phyloP scores from a whole-genome alignment of 2,113 vertebrate genomes.

The Lanius collurio region DNA sequence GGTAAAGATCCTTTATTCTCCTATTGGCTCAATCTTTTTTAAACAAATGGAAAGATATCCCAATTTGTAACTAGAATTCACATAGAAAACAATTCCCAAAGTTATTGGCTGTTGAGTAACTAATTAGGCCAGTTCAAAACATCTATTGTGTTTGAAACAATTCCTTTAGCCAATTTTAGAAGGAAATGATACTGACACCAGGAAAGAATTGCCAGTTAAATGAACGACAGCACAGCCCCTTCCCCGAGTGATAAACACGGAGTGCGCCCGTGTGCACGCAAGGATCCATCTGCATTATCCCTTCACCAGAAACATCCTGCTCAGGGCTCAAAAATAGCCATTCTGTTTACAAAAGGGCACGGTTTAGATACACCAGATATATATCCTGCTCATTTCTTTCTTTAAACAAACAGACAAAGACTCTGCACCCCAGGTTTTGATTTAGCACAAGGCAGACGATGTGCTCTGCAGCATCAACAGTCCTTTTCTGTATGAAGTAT shows the following conservation, averaged over 20 bases:
- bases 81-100: constrained; percentile 37
- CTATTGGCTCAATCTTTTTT: constrained; percentile 62
- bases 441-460: not conserved
- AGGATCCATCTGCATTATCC: not conserved
- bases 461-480: not conserved
- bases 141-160: constrained; percentile 43
- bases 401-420: constrained; percentile 13
- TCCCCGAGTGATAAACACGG: not conserved
- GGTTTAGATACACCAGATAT: constrained; percentile 16
- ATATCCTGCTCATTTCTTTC: not conserved
- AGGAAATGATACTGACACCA: constrained; percentile 18
- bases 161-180: constrained; percentile 41
- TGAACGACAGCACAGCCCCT: constrained; percentile 5
- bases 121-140: constrained; percentile 60
- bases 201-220: constrained; percentile 34
- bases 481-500: not conserved
- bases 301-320: constrained; percentile 38
- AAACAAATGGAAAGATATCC: constrained; percentile 59
- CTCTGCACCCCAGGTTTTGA: not conserved
- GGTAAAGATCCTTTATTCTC: constrained; percentile 52
- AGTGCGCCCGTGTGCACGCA: not conserved
- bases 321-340: constrained; percentile 14
- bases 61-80: constrained; percentile 48
- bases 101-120: constrained; percentile 51
- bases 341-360: constrained; percentile 22